These are phyloP conservation scores for Pseudorhombus dupliciocellatus DNA, from an alignment of 2,113 vertebrate species.

Conservation along the genomic window DNA sequence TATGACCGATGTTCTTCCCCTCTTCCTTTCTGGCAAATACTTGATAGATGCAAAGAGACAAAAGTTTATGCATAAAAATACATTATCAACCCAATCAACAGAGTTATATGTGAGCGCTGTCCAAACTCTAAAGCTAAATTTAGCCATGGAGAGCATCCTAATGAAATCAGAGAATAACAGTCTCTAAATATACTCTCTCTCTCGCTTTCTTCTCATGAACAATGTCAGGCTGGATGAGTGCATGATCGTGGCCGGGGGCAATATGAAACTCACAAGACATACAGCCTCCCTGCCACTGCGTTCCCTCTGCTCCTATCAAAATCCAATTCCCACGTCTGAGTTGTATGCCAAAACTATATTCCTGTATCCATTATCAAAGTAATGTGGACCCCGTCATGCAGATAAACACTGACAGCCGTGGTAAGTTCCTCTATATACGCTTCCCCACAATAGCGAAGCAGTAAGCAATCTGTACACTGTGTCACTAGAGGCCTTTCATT, in stretches of 20 bases:
- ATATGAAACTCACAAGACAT: slow-evolving; percentile 31
- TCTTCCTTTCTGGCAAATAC: not conserved
- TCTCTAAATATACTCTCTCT: slow-evolving; percentile 21
- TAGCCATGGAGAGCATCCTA: slow-evolving; percentile 20
- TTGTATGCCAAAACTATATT: slow-evolving; percentile 19
- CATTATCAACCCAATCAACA: slow-evolving; percentile 39
- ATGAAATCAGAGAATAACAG: slow-evolving; percentile 32
- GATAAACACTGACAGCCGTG: slow-evolving; percentile 11
- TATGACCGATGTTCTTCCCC: not conserved
- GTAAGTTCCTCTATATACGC: not conserved
- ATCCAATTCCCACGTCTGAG: not conserved
- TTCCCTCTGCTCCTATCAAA: slow-evolving; percentile 22
- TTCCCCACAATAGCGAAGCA: slow-evolving; percentile 8
- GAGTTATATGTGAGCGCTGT: slow-evolving; percentile 23
- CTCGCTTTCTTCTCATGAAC: slow-evolving; percentile 15
- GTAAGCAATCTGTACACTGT: not conserved
- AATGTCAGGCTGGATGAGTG: slow-evolving; percentile 10
- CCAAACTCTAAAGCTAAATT: slow-evolving; percentile 29
- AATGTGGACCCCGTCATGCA: slow-evolving; percentile 6
- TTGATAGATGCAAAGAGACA: not conserved
- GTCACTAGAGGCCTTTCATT: slow-evolving; percentile 11
- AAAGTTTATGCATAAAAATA: slow-evolving; percentile 28
- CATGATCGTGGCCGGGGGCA: slow-evolving; percentile 19
- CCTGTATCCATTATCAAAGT: slow-evolving; percentile 21
- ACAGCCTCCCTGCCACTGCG: not conserved